phyloP scores from a whole-genome alignment of 2,113 vertebrate genomes.

The Periophthalmodon schlosseri region DNA sequence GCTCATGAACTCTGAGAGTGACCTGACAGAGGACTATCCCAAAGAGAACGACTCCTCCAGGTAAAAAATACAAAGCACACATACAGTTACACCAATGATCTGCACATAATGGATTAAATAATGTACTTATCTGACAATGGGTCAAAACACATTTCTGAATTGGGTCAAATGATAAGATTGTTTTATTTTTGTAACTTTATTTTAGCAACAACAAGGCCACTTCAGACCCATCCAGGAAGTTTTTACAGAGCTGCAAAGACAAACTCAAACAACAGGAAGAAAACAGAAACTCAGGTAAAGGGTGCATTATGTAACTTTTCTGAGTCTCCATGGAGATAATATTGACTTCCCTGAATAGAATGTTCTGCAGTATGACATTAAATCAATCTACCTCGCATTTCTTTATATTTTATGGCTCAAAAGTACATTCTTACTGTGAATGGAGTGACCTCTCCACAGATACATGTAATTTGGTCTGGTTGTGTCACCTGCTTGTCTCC shows the following conservation, averaged over 20 bases:
- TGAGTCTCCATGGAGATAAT: too few species aligned
- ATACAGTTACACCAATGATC: neutral
- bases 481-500: too few species aligned
- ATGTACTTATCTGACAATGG: too few species aligned
- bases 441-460: too few species aligned
- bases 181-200: neutral
- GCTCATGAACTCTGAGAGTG: conserved; percentile 80
- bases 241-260: conserved; percentile 88
- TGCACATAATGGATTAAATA: neutral
- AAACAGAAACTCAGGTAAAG: conserved; percentile 85
- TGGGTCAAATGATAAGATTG: neutral
- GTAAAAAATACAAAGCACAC: conserved; percentile 58
- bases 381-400: too few species aligned
- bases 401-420: too few species aligned
- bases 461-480: too few species aligned
- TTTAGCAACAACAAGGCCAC: conserved; percentile 93
- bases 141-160: neutral
- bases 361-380: too few species aligned
- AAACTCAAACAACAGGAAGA: conserved; percentile 93
- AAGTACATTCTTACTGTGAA: too few species aligned
- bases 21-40: conserved; percentile 93
- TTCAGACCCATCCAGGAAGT: conserved; percentile 88
- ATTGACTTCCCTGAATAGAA: too few species aligned
- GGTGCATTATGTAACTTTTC: too few species aligned
- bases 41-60: conserved; percentile 98